Base-by-base conservation (phyloP, 2,888 invertebrate species). In the Trimorus sp. region DNA sequence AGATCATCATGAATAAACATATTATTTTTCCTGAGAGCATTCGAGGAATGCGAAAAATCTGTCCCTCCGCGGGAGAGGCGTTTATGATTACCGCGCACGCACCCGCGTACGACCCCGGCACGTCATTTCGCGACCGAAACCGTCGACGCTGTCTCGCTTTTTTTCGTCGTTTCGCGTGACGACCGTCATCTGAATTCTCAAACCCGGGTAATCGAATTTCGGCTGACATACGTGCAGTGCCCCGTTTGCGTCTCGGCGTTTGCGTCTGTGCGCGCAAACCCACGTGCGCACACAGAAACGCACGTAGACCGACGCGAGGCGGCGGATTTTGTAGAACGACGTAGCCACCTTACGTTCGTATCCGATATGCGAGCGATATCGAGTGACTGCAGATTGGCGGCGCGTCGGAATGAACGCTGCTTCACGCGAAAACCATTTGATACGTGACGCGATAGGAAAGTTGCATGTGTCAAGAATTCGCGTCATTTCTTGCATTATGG, bases 301-400 rank as follows among this genome's bases (percentile, higher is more conserved):
- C 48, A 48, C 49, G 45, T 45, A 9, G 9, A 45, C 45, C 9
- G 11, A 49, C 49, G n/a, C 14, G 6, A 49, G 26, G 12, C 38
- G 16, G 54, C 16, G 69, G 62, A 58, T 77, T 63, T 63, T 60
- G 63, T 60, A 53, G 37, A 65, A 69, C 69, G 56, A 45, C 70
- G 59, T 65, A 37, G 38, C 75, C 37, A 59, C 66, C 78, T 74
- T 78, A 58, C 73, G 65, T 70, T 68, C 76, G 76, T 70, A 68
- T 74, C 70, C 68, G 74, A 75, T 79, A 78, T 74, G 74, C 80
- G 79, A 84, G 80, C 84, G 86, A 86, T 81, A 77, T 86, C 81
- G 86, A 83, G 83, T 81, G 85, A 79, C 83, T 83, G 85, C 83
- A 83, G 86, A 85, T 88, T 87, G 86, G 82, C 85, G 83, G 83